phyloP scores from a whole-genome alignment of 1,140 invertebrate species.

The Harpegnathos saltator region DNA sequence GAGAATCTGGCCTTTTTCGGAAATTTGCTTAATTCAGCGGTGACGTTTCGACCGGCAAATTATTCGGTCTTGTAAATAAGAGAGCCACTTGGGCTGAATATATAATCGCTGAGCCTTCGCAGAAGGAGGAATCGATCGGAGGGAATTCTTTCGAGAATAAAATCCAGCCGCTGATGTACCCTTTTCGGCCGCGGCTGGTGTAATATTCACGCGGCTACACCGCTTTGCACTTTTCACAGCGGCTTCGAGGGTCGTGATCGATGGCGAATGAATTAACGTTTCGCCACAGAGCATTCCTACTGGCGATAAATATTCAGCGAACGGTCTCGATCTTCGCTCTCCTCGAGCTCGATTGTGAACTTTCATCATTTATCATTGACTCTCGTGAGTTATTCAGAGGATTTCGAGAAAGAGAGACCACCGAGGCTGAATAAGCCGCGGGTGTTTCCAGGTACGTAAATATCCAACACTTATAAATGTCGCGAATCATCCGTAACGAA shows the following conservation, averaged over 20 bases:
- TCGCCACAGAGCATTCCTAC: constrained; percentile 5
- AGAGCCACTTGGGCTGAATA: too few species aligned
- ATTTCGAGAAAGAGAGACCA: neutral
- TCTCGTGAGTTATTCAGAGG: constrained; percentile 29
- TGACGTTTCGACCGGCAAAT: neutral
- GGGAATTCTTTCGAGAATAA: neutral
- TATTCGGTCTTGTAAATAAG: neutral
- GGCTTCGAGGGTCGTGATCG: constrained; percentile 40
- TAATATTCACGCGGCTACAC: constrained; percentile 51
- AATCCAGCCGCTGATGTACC: constrained; percentile 15
- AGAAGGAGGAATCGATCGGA: neutral
- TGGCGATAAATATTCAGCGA: constrained; percentile 52
- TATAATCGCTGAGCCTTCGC: neutral
- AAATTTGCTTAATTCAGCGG: neutral
- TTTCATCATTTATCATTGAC: constrained; percentile 38
- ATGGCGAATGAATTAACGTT: constrained; percentile 55
- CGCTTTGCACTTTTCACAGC: constrained; percentile 51
- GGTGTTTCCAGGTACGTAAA: neutral
- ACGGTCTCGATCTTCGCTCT: constrained; percentile 16
- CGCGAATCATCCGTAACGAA: neutral
- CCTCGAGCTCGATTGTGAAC: constrained; percentile 14
- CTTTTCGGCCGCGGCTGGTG: constrained; percentile 16
- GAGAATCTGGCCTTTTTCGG: too few species aligned
- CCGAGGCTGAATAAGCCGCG: neutral
- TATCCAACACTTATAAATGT: neutral